These are phyloP conservation scores for Theretra japonica DNA, from an alignment of 2,888 invertebrate species.

Conservation along the genomic window DNA sequence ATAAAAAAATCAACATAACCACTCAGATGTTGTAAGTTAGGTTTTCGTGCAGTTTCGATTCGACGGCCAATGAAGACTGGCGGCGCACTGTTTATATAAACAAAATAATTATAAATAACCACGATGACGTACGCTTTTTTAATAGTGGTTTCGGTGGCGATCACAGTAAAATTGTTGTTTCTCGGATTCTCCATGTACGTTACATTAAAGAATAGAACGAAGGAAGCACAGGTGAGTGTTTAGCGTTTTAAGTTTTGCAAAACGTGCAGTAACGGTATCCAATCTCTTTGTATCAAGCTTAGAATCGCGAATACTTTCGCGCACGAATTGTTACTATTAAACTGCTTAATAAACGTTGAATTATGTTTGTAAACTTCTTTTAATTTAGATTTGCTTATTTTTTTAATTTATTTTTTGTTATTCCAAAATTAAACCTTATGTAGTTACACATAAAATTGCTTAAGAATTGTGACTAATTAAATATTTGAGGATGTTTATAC, in stretches of 20 bases:
- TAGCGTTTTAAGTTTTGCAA: constrained; percentile 29
- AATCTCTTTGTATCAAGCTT: neutral
- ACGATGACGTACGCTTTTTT: constrained; percentile 71
- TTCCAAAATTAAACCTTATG: too few relatives aligned
- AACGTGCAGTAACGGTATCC: constrained; percentile 9
- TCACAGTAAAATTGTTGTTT: constrained; percentile 72
- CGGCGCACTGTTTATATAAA: constrained; percentile 39
- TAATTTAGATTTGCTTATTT: too few relatives aligned
- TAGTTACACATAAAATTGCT: too few relatives aligned
- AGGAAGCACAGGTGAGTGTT: constrained; percentile 57
- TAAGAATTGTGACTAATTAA: too few relatives aligned
- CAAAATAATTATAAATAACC: constrained; percentile 22
- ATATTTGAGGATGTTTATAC: too few relatives aligned
- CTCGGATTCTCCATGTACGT: constrained; percentile 75
- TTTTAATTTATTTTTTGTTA: too few relatives aligned
- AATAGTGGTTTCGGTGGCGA: constrained; percentile 74
- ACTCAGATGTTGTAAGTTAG: constrained; percentile 53
- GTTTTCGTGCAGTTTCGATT: constrained; percentile 63
- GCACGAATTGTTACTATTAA: neutral
- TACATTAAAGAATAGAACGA: constrained; percentile 54
- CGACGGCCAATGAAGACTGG: constrained; percentile 49
- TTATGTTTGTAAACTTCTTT: neutral
- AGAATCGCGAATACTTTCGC: neutral
- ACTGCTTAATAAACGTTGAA: neutral
- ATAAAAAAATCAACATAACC: constrained; percentile 67